Evolutionary conservation across 2,888 invertebrate genomes (phyloP), one percentile per base, ranked within the genome.

Genomic region (Phorcus lineatus): DNA sequence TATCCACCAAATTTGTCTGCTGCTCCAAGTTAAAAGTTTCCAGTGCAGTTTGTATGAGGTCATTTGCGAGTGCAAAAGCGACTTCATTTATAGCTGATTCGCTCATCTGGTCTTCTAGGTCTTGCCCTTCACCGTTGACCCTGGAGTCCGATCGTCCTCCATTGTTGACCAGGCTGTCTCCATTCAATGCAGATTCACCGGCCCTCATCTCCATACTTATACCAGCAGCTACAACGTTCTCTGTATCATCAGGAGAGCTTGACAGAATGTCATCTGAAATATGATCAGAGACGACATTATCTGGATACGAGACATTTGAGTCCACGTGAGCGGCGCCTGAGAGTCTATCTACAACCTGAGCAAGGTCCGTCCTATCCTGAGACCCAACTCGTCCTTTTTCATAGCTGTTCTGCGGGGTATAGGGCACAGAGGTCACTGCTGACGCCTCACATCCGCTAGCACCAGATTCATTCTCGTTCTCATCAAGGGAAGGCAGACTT

Each of bases 391-490:
- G 13, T 11, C 52, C 74, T 4, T 93, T 93, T 13, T 90, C 89
- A 86, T 88, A 92, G 83, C 92, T 92, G 83, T 93, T 93, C 83
- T 92, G 92, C 4, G 93, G 93, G 0, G 93, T 93, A 81, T 90
- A 93, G 1, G 93, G 92, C 74, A 89, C 90, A 1, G 83, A 80
- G 19, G 78, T 79, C 19, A 76, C 80, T 11, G 66, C 78, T 13
- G 54, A 67, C n/a, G 62, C 53, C 17, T 80, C 80, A 19, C 57
- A 74, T 11, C 78, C 74, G 31, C 76, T 70, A 74, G 79, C 83
- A 6, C 80, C 54, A 17, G 47, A 28, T 53, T 75, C 75, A n/a
- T 77, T 47, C 17, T 77, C 57, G 2, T 77, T 47, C 16, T 77
- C 62, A 40, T 47, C 47, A 16, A 66, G 24, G n/a, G 28, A 80